phyloP scores from a whole-genome alignment of 2,797 vertebrate species.

The Eulemur mongoz region DNA sequence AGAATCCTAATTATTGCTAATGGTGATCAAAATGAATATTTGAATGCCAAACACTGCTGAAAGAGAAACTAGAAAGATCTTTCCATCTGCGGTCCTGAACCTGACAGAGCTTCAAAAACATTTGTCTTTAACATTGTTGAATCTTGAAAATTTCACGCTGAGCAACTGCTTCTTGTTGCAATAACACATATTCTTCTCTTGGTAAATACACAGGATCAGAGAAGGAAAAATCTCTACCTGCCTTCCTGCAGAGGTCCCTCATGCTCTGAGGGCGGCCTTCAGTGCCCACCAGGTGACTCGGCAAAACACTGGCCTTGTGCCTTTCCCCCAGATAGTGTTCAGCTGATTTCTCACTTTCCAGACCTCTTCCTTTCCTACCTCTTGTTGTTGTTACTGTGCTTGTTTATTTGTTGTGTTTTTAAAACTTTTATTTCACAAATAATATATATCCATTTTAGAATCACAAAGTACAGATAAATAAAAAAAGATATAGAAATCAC shows the following conservation, averaged over 20 bases:
- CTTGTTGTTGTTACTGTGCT: not conserved
- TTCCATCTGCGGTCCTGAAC: not conserved
- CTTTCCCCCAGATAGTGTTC: no score
- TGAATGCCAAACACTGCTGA: not conserved
- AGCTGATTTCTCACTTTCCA: not conserved
- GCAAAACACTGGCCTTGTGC: no score
- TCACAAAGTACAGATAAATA: not conserved
- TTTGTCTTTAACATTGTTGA: not conserved
- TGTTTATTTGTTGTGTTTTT: not conserved
- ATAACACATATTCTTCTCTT: not conserved
- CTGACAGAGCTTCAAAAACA: not conserved
- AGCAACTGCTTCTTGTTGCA: not conserved
- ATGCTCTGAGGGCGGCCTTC: not conserved
- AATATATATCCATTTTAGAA: not conserved
- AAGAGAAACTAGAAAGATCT: not conserved
- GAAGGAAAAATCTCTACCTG: not conserved
- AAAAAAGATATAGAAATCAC: not conserved
- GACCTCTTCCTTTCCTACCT: not conserved
- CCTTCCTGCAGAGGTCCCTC: not conserved
- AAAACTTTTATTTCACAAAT: not conserved
- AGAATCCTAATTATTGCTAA: not conserved
- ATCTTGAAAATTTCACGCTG: not conserved
- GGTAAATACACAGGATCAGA: not conserved
- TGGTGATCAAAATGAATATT: not conserved
- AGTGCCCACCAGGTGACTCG: not conserved